These are phyloP conservation scores for Synanthedon tipuliformis DNA, from an alignment of 2,888 invertebrate genomes.

Conservation along the genomic window DNA sequence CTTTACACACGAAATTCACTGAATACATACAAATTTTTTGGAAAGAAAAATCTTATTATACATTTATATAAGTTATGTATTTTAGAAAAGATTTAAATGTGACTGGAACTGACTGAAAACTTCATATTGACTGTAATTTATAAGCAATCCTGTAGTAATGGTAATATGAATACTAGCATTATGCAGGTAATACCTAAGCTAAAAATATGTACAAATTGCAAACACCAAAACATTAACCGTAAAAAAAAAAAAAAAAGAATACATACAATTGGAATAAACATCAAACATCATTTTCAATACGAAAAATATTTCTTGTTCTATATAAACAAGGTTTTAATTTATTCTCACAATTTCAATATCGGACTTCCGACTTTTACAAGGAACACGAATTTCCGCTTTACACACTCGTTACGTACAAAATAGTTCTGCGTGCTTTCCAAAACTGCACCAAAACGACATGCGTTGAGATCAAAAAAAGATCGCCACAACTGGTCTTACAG, in stretches of 20 bases:
- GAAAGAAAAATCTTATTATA: neutral
- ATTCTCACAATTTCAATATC: too few species aligned
- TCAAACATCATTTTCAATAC: neutral
- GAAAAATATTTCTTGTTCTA: too few species aligned
- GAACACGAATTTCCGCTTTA: too few species aligned
- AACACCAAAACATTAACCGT: neutral
- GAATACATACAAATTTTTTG: neutral
- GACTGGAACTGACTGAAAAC: too few species aligned
- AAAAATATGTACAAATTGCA: neutral
- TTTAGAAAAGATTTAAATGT: too few species aligned
- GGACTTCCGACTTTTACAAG: too few species aligned
- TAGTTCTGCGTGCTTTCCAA: neutral
- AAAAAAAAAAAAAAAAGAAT: neutral
- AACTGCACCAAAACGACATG: slow-evolving; percentile 13
- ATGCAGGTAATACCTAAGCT: too few species aligned
- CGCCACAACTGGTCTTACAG: neutral
- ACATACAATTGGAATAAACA: neutral
- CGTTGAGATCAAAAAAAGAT: slow-evolving; percentile 3
- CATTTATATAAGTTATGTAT: neutral
- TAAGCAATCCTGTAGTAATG: too few species aligned
- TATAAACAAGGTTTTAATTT: too few species aligned
- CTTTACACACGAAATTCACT: slow-evolving; percentile 1
- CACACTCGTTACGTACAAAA: neutral
- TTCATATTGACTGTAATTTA: too few species aligned
- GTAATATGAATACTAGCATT: too few species aligned